These are phyloP conservation scores for Scrobipalpa atriplicella DNA, from an alignment of 2,888 invertebrate genomes.

Conservation along the genomic window DNA sequence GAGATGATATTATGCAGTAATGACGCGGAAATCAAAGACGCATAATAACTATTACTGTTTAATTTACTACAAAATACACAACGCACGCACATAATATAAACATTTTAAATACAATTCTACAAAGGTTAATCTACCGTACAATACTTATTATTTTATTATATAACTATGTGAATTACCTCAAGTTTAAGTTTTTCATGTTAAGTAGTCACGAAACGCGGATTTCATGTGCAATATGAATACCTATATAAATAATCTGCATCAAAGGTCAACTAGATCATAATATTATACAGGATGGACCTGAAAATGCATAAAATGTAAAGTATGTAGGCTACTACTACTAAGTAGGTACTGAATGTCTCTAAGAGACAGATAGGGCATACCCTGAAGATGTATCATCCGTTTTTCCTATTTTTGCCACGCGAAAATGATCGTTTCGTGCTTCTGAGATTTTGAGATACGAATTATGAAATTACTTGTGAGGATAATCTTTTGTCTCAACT, in stretches of 20 bases:
- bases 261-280: too few species aligned
- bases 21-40: constrained; percentile 19
- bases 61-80: not conserved
- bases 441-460: too few species aligned
- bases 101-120: not conserved
- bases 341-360: too few species aligned
- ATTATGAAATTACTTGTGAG: too few species aligned
- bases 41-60: constrained; percentile 7
- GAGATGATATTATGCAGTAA: not conserved
- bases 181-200: constrained; percentile 3
- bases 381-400: too few species aligned
- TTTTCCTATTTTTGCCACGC: too few species aligned
- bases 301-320: too few species aligned
- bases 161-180: not conserved
- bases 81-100: not conserved
- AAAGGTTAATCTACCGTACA: not conserved
- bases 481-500: too few species aligned
- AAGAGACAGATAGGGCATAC: too few species aligned
- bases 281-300: too few species aligned
- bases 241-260: not conserved
- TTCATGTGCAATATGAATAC: not conserved
- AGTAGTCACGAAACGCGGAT: not conserved
- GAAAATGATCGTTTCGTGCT: too few species aligned
- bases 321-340: too few species aligned
- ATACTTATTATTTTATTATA: not conserved